Evolutionary conservation across 2,888 invertebrate species (phyloP), one percentile per base, ranked within the genome.

Genomic region (Imbricaverruca yamaguchii): DNA sequence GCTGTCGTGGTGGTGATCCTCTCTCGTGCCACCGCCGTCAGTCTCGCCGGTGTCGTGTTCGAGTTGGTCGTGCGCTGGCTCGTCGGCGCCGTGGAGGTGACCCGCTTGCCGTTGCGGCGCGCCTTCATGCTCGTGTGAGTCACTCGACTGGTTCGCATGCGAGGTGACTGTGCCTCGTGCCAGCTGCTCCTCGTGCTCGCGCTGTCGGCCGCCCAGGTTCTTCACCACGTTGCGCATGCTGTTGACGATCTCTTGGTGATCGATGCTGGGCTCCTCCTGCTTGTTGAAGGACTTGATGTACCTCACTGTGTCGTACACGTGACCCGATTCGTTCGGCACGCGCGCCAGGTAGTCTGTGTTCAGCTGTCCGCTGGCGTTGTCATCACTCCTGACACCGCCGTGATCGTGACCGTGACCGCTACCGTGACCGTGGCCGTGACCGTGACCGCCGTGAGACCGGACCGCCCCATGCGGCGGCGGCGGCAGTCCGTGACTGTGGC

Each of bases 311-410:
- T 74, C 21, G 53, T 18, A 18, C 53, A 74, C 74, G 55, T 74
- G 74, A 21, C 74, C 74, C 9, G 74, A 74, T 15, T 74, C 74
- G 74, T 74, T 74, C 55, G 53, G 74, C 53, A 74, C 74, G 80
- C 86, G 88, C 83, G 89, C 89, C 81, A 87, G 87, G 59, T 86
- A 86, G 15, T 86, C 87, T 53, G 86, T 86, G 83, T 84, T 86
- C 23, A 84, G 86, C 74, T 86, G 86, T 84, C 65, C 83, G 39
- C 69, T 84, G 77, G 59, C 81, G 78, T 81, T 80, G 83, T 82
- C 80, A 81, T 83, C 81, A 12, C 39, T 39, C 39, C 39, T 39
- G 15, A 23, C 56, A 55, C 65, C 69, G 74, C 57, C 74, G 59
- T 77, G 78, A 25, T 39, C 61, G 11, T 81, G 83, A 80, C 82